Evolutionary conservation across 2,113 vertebrate species (phyloP), one percentile per base, ranked within the genome.

Genomic region (Scartelaos histophorus): DNA sequence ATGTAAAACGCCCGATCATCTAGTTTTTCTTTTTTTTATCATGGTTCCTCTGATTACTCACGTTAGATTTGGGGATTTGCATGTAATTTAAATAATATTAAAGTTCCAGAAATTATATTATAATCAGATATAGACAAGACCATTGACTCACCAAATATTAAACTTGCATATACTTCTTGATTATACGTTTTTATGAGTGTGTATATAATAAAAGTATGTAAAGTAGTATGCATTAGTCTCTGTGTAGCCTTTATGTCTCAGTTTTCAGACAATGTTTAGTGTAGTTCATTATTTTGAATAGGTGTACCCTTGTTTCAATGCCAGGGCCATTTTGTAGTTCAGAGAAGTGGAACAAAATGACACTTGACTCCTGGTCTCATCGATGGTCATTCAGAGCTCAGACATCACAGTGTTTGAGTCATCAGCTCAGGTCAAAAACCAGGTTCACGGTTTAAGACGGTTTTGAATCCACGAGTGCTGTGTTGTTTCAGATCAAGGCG

Each of bases 381-480:
- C 61, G 29, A 64, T n/a, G 61, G 61, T 64, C 61, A n/a, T 64
- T 38, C 61, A 38, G 61, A n/a, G 29, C 29, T 62, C 9, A 7
- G 35, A 9, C 61, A 38, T 64, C 61, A 11, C 61, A 38, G 5
- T 38, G 60, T 62, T 62, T 64, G 61, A 64, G 61, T 35, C 58
- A 61, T 61, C 58, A 17, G 15, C 61, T 38, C 34, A 64, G 61
- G 61, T 64, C 61, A 38, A 64, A 60, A 38, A 38, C 9, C 34
- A 34, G 16, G 34, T 38, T 64, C 60, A 19, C n/a, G 60, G 29
- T 62, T 38, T 62, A 38, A 62, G 35, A 38, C n/a, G 60, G 29
- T 19, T 62, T 17, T 17, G 29, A 3, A 3, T 16, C 16, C 29
- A 62, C 7, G 7, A 60, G 57, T 60, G 25, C 60, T n/a, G 60